phyloP scores from a whole-genome alignment of 1,140 invertebrate species.

The Magallana angulata region DNA sequence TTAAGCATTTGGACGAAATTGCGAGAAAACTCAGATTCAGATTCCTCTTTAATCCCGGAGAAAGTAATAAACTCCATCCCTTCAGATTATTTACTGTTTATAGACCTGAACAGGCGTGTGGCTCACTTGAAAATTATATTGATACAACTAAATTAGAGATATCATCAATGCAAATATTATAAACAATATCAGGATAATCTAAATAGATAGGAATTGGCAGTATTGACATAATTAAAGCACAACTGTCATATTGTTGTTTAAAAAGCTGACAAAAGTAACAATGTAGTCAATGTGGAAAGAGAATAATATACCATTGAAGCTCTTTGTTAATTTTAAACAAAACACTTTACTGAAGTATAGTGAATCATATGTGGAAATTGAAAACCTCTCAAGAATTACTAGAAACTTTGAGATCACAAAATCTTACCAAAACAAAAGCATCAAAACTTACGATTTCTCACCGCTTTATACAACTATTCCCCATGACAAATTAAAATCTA shows the following conservation, averaged over 20 bases:
- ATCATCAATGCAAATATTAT: background rate
- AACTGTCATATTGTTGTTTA: background rate
- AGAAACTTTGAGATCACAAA: no score
- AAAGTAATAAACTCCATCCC: conserved; percentile 4
- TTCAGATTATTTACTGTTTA: background rate
- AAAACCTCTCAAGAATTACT: no score
- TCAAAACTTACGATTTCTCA: no score
- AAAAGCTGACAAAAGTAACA: background rate
- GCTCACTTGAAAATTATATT: background rate
- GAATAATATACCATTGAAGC: background rate
- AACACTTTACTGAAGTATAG: background rate
- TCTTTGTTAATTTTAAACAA: background rate
- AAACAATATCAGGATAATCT: background rate
- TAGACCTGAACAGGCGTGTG: background rate
- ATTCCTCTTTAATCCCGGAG: background rate
- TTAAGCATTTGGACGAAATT: background rate
- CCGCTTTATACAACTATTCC: no score
- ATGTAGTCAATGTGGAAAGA: background rate
- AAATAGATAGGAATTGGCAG: background rate
- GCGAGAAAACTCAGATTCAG: conserved; percentile 1
- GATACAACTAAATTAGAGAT: background rate
- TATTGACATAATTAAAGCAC: background rate
- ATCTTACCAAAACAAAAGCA: no score
- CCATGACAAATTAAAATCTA: no score
- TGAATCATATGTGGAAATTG: no score